Evolutionary conservation across 2,888 invertebrate genomes (phyloP).

Genomic region (Macropis europaea): DNA sequence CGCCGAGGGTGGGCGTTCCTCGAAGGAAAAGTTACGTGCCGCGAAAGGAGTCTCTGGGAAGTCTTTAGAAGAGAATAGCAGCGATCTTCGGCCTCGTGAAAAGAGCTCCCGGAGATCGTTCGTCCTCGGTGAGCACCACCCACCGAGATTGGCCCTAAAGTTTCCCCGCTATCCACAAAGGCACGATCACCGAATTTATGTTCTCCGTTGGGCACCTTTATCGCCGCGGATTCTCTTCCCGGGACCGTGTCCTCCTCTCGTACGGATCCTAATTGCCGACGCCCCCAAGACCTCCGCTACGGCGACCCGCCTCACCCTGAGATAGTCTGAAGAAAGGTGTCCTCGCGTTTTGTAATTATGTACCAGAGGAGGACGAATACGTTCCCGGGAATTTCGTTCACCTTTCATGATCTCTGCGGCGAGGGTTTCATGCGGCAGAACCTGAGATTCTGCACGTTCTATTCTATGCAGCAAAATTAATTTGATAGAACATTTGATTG

Average conservation of each 20-base stretch:
- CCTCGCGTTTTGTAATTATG: too few relatives aligned
- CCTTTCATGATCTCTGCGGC: too few relatives aligned
- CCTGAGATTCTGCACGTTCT: too few relatives aligned
- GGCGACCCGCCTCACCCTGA: too few relatives aligned
- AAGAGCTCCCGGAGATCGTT: conserved; percentile 43
- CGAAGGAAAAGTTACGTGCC: conserved; percentile 51
- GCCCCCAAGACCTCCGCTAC: too few relatives aligned
- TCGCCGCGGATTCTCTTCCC: conserved; percentile 31
- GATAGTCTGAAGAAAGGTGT: too few relatives aligned
- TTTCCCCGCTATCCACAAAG: conserved; percentile 52
- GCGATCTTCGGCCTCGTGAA: conserved; percentile 18
- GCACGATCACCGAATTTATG: conserved; percentile 57
- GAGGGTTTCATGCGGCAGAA: too few relatives aligned
- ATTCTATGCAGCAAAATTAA: too few relatives aligned
- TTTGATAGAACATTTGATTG: too few relatives aligned
- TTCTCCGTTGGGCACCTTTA: conserved; percentile 51
- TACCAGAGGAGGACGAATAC: too few relatives aligned
- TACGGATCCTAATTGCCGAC: conserved; percentile 34
- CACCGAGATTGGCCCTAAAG: conserved; percentile 60
- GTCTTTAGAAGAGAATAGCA: conserved; percentile 48
- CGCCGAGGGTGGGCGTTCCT: conserved; percentile 52
- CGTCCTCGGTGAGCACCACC: conserved; percentile 39
- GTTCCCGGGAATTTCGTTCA: too few relatives aligned
- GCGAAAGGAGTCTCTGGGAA: conserved; percentile 53
- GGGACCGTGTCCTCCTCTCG: conserved; percentile 6